Percentiles rank a stretch among this genome's conserved stretches.
Evolutionary conservation across 2,888 invertebrate species (phyloP).

Genomic region (Platypus cylindrus): DNA sequence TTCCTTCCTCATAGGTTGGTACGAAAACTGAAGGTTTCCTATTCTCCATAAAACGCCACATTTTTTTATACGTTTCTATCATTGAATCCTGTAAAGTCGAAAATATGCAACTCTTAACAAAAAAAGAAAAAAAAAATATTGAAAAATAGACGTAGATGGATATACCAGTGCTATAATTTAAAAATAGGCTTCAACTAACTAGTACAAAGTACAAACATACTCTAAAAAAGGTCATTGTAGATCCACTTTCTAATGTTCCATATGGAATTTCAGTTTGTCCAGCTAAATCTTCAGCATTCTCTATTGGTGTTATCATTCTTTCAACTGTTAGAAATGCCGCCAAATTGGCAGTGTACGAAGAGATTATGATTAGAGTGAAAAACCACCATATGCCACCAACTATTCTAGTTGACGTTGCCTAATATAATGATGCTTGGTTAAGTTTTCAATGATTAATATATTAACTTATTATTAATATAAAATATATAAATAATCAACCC

Average conservation of each 20-base stretch:
- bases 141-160: background rate
- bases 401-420: constrained; percentile 63
- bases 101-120: background rate
- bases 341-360: constrained; percentile 83
- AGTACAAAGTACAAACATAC: too few species aligned
- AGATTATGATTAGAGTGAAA: constrained; percentile 80
- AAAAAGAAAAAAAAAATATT: background rate
- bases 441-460: background rate
- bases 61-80: constrained; percentile 66
- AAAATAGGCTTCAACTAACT: too few species aligned
- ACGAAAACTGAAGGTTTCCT: constrained; percentile 59
- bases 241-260: constrained; percentile 70
- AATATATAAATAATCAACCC: background rate
- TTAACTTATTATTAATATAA: background rate
- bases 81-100: constrained; percentile 59
- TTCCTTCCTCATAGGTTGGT: constrained; percentile 62
- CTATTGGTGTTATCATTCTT: constrained; percentile 75
- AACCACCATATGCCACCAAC: constrained; percentile 89
- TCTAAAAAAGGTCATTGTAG: constrained; percentile 81
- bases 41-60: constrained; percentile 74
- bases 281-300: constrained; percentile 71
- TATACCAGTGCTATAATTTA: too few species aligned
- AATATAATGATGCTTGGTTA: constrained; percentile 5
- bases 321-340: constrained; percentile 87
- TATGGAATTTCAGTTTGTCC: constrained; percentile 74